Base-by-base conservation (phyloP, 2,888 invertebrate species). In the Gymnoscelis rufifasciata region DNA sequence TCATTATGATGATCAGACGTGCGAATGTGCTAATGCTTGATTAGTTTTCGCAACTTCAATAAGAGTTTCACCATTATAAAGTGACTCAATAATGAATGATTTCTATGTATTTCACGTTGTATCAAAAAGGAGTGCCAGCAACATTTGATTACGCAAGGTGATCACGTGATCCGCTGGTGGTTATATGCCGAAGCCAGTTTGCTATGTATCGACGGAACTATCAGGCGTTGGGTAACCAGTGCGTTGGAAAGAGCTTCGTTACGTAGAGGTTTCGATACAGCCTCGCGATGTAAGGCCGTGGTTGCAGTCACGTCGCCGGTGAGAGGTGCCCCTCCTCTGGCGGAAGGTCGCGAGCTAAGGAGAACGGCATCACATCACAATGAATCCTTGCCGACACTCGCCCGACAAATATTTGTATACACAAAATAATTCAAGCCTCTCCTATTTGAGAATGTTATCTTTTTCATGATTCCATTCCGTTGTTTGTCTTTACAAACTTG, bases 251-350 rank as follows among this genome's bases (percentile, higher is more conserved):
- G 83, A 87, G 83, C 80, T 82, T 78, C 78, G 80, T 86, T 86
- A 83, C 84, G 84, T 84, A 80, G 78, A 81, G 70, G 83, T 86
- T 86, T 86, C 83, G 78, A 86, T 86, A 84, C 83, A 86, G 80
- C 84, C 87, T 87, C 87, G 87, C 84, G 75, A 74, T 73, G 78
- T 87, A 83, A 86, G 87, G 87, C 87, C 87, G 86, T 76, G 80
- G 81, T 79, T 81, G 82, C 84, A 83, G 84, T 83, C 87, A 87
- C 87, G 86, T 84, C 75, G 83, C 45, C 79, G 75, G 84, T 83
- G 84, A 83, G 83, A 82, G 86, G 84, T 77, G 82, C 83, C 83
- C 84, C 86, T 79, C 83, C 83, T 80, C 73, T 69, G 70, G 56
- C 74, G 83, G 83, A 87, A 87, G 87, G 87, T 87, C 87, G 86